phyloP scores from a whole-genome alignment of 1,140 invertebrate genomes.

The Elysia chlorotica region DNA sequence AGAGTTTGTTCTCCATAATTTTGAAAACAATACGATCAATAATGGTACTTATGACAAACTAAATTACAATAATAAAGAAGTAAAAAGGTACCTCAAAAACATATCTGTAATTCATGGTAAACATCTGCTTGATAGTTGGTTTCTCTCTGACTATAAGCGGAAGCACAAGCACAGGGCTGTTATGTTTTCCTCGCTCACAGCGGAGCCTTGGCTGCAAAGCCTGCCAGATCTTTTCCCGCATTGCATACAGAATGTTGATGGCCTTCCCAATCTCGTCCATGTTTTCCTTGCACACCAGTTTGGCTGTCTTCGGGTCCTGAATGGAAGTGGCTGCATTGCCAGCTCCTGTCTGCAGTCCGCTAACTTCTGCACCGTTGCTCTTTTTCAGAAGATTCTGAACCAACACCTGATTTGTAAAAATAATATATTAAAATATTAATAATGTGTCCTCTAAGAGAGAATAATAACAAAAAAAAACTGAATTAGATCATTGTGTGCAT shows the following conservation, averaged over 20 bases:
- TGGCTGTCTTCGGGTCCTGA: conserved; percentile 27
- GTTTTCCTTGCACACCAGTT: conserved; percentile 31
- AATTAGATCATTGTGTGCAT: background rate
- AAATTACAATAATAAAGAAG: too few relatives aligned
- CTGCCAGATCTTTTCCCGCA: conserved; percentile 50
- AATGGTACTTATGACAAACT: too few relatives aligned
- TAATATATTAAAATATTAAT: background rate
- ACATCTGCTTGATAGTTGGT: conserved; percentile 34
- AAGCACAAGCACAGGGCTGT: conserved; percentile 57
- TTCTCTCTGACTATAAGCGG: conserved; percentile 43
- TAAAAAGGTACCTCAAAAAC: conserved; percentile 21
- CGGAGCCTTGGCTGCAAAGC: conserved; percentile 43
- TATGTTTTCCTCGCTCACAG: conserved; percentile 52
- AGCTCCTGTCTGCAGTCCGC: conserved; percentile 8
- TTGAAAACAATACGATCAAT: too few relatives aligned
- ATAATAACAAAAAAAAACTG: background rate
- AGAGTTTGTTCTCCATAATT: too few relatives aligned
- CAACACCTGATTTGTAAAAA: conserved; percentile 3
- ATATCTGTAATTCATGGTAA: conserved; percentile 44
- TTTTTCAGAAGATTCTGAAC: conserved; percentile 18
- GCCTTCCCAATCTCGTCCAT: conserved; percentile 35
- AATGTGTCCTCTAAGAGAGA: background rate
- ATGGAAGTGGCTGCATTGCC: conserved; percentile 8
- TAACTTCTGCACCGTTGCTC: conserved; percentile 8
- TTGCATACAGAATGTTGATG: conserved; percentile 39